Evolutionary conservation across 1,140 invertebrate genomes (phyloP).

Genomic region (Monomorium pharaonis): DNA sequence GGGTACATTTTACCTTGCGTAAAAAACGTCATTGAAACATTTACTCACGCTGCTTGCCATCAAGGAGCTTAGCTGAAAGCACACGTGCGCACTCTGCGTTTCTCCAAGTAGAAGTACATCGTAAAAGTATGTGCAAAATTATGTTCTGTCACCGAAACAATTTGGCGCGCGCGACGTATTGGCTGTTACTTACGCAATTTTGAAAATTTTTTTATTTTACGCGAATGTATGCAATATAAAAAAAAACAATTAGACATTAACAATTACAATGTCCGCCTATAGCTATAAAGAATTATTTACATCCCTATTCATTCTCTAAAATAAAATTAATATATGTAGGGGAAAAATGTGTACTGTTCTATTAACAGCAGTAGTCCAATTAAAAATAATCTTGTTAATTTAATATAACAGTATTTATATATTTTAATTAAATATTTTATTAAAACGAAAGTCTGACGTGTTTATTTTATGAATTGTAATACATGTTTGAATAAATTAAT

Average conservation of each 20-base stretch:
- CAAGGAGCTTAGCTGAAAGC: constrained; percentile 7
- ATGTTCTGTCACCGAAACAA: background rate
- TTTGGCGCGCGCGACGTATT: constrained; percentile 33
- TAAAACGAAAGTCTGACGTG: background rate
- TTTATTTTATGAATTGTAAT: background rate
- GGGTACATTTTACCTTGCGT: background rate
- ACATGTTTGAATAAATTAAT: too few species aligned
- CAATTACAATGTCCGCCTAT: constrained; percentile 13
- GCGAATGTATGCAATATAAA: background rate
- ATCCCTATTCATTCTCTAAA: background rate
- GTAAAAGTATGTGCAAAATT: constrained; percentile 33
- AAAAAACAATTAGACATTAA: background rate
- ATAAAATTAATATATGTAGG: background rate
- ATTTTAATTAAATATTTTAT: background rate
- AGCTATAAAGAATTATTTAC: background rate
- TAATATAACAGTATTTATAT: background rate
- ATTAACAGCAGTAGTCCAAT: background rate
- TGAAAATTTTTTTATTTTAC: constrained; percentile 39
- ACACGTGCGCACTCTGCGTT: background rate
- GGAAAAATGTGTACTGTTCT: too few species aligned
- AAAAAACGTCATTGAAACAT: background rate
- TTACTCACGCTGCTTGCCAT: background rate
- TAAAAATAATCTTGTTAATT: background rate
- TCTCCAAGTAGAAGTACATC: background rate
- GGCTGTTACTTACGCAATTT: constrained; percentile 10